Conservation (phyloP, 2,797 vertebrate genomes). For the Sphenodon punctatus region DNA sequence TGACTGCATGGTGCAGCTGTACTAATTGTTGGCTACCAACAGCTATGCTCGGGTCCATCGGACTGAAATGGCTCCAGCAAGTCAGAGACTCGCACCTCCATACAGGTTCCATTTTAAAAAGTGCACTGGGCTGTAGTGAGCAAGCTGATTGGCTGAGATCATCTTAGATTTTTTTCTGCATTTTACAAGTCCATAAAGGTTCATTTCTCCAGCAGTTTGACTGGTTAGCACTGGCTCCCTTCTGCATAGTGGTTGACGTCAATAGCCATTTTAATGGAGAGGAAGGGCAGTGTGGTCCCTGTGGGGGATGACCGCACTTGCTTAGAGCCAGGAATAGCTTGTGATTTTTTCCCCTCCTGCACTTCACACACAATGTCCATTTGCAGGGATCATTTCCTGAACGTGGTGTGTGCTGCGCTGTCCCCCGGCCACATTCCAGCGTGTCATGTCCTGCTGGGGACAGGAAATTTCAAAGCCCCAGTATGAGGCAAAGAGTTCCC, state of each 20-base stretch:
- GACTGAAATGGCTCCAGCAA: not conserved
- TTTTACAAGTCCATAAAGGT: not conserved
- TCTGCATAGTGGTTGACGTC: conserved; percentile 61
- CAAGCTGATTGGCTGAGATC: not conserved
- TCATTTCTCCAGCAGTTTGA: conserved; percentile 14
- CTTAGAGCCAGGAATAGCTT: conserved; percentile 70
- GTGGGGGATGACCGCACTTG: conserved; percentile 67
- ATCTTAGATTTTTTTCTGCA: not conserved
- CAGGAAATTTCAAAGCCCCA: conserved; percentile 78
- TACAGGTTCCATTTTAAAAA: conserved; percentile 36
- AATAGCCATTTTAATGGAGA: conserved; percentile 75
- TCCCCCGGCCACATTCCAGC: conserved; percentile 73
- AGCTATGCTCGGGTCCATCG: not conserved
- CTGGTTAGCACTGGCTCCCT: conserved; percentile 3
- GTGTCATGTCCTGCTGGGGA: conserved; percentile 79
- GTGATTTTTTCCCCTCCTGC: no score
- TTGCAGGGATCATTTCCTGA: conserved; percentile 71
- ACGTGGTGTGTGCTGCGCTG: conserved; percentile 49
- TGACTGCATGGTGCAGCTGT: not conserved
- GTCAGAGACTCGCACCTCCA: not conserved
- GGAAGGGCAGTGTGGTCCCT: conserved; percentile 69
- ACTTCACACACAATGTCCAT: conserved; percentile 77
- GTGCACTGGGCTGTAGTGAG: conserved; percentile 30
- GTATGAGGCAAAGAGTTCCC: conserved; percentile 75
- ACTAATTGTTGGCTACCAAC: not conserved